Percentiles rank a stretch among this genome's conserved stretches.
phyloP scores from a whole-genome alignment of 2,113 vertebrate genomes.

The Lampris incognitus region DNA sequence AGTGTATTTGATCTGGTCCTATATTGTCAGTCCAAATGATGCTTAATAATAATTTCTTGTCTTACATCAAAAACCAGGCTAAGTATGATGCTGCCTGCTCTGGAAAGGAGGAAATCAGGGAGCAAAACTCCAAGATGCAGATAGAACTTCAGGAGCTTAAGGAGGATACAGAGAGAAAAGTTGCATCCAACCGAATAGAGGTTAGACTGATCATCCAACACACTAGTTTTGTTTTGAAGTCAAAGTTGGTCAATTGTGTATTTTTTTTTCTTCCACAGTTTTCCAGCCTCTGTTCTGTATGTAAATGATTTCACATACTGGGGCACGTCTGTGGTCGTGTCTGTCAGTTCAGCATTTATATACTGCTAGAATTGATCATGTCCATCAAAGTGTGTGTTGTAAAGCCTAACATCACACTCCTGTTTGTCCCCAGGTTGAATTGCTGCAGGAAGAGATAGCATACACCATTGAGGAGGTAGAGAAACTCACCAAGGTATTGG shows the following conservation, averaged over 20 bases:
- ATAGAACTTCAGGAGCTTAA: conserved; percentile 84
- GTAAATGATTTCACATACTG: not conserved
- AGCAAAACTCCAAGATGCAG: conserved; percentile 79
- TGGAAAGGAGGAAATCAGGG: conserved; percentile 84
- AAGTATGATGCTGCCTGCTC: conserved; percentile 84
- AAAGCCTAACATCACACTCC: not conserved
- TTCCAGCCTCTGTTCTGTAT: not conserved
- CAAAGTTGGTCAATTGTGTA: not conserved
- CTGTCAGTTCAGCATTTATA: no score
- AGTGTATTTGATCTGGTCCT: not conserved
- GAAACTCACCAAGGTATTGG: conserved; percentile 87
- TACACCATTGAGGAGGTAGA: conserved; percentile 90
- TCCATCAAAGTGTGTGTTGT: not conserved
- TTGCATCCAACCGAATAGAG: conserved; percentile 89
- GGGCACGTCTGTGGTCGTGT: no score
- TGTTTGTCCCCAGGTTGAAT: conserved; percentile 83
- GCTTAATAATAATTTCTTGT: conserved; percentile 4
- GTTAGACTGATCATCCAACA: conserved; percentile 66
- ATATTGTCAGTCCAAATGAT: not conserved
- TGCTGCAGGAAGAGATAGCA: conserved; percentile 90
- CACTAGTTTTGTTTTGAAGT: not conserved
- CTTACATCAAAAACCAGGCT: conserved; percentile 69
- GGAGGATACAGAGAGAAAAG: conserved; percentile 83
- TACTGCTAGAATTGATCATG: no score
- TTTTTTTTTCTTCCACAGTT: not conserved